Evolutionary conservation across 2,888 invertebrate genomes (phyloP).

Genomic region (Eristalis arbustorum): DNA sequence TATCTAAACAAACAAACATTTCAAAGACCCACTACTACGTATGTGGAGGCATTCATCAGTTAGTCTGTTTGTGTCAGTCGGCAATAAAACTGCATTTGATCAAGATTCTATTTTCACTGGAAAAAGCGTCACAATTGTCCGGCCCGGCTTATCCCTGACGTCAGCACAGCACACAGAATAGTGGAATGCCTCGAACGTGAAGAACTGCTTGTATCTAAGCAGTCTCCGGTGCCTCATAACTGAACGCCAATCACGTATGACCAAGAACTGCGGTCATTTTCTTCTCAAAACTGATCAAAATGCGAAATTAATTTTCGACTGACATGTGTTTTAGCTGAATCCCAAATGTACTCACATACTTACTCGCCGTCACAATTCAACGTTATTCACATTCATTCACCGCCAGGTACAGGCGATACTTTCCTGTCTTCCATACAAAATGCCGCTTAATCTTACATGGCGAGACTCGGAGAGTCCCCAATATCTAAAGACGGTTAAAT

Average conservation of each 20-base stretch:
- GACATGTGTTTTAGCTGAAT: constrained; percentile 26
- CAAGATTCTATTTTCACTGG: not conserved
- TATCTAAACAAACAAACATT: not conserved
- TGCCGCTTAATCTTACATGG: not conserved
- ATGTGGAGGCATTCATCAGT: not conserved
- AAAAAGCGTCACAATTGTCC: not conserved
- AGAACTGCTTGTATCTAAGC: not conserved
- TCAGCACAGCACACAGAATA: not conserved
- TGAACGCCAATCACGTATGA: constrained; percentile 26
- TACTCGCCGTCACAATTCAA: not conserved
- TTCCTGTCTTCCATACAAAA: constrained; percentile 19
- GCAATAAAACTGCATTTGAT: not conserved
- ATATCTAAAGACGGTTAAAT: constrained; percentile 1
- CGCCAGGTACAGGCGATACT: not conserved
- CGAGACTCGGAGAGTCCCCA: not conserved
- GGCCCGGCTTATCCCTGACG: not conserved
- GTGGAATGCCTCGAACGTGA: not conserved
- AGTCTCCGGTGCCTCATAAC: not conserved
- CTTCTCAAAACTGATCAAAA: constrained; percentile 11
- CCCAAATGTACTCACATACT: not conserved
- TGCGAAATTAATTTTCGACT: constrained; percentile 1
- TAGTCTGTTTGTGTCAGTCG: not conserved
- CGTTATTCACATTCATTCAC: constrained; percentile 1
- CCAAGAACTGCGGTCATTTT: not conserved
- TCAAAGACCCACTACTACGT: not conserved